These are phyloP conservation scores for Liopterus haemorrhoidalis DNA, from an alignment of 2,888 invertebrate genomes.

Conservation along the genomic window DNA sequence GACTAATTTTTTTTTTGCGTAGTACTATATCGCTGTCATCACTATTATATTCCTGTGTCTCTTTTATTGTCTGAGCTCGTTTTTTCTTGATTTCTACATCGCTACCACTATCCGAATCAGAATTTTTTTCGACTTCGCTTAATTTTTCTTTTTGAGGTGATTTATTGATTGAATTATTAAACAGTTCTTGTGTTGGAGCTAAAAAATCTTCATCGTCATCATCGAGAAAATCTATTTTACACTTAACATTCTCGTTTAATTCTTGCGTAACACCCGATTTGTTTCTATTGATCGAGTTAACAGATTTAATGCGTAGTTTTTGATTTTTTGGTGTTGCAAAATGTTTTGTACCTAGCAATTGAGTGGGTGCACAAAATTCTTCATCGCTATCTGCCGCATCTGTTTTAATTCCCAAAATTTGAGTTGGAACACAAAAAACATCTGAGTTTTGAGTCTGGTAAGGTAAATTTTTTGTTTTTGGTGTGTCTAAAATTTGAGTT, in stretches of 20 bases:
- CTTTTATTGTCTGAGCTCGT: not conserved
- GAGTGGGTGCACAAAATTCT: conserved; percentile 24
- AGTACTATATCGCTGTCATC: no score
- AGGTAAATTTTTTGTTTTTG: not conserved
- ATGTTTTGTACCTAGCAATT: conserved; percentile 12
- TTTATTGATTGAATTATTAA: conserved; percentile 4
- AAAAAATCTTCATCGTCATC: conserved; percentile 15
- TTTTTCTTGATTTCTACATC: conserved; percentile 1
- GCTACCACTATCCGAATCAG: conserved; percentile 8
- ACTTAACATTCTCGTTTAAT: not conserved
- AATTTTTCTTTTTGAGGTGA: not conserved
- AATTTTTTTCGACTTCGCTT: not conserved
- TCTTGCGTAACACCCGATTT: not conserved
- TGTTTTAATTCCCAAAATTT: not conserved
- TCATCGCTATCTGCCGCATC: conserved; percentile 8
- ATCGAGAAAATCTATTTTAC: not conserved
- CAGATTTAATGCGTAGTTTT: not conserved
- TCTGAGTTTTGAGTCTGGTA: not conserved
- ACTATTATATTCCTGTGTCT: not conserved
- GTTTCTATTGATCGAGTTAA: not conserved
- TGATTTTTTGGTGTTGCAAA: not conserved
- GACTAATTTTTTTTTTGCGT: not conserved
- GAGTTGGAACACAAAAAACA: not conserved
- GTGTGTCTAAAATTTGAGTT: conserved; percentile 18
- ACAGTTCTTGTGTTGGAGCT: conserved; percentile 17